Percentiles rank a stretch among this genome's conserved stretches.
Conservation (phyloP, 2,797 vertebrate species). For the Sebastes kiyomatsui region DNA sequence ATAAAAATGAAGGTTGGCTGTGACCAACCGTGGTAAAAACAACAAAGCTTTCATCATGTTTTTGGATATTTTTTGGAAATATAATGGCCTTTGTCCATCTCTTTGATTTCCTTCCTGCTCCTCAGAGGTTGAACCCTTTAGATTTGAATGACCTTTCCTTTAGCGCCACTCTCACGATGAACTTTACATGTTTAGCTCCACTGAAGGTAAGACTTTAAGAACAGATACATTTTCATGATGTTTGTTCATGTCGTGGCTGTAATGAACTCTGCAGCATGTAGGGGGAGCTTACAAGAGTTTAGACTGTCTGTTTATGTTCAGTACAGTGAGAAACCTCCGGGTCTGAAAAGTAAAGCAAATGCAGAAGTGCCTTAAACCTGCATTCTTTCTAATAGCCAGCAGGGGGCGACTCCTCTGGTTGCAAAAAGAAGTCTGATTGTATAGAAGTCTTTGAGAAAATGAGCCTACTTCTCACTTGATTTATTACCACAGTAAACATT, state of each 20-base stretch:
- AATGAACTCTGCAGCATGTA: neutral
- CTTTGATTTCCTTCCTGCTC: neutral
- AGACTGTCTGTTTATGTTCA: too few relatives aligned
- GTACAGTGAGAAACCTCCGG: neutral
- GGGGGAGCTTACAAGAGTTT: neutral
- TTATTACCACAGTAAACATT: too few relatives aligned
- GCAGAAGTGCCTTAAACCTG: neutral
- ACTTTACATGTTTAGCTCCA: too few relatives aligned
- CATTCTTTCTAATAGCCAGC: neutral
- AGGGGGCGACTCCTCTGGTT: neutral
- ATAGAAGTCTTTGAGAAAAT: too few relatives aligned
- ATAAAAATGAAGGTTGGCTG: too few relatives aligned
- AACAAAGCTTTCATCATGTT: neutral
- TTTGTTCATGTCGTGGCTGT: too few relatives aligned
- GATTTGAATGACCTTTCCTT: neutral
- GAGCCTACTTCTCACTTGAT: too few relatives aligned
- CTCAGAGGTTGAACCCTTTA: neutral
- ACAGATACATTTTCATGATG: too few relatives aligned
- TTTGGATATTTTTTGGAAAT: neutral
- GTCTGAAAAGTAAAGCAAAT: neutral
- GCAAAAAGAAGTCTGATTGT: too few relatives aligned
- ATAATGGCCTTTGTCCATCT: neutral
- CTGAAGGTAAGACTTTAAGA: too few relatives aligned
- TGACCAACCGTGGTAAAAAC: neutral
- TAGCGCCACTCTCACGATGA: rapidly evolving